These are phyloP conservation scores for Sandelia bainsii DNA, from an alignment of 2,797 vertebrate genomes.

Conservation along the genomic window DNA sequence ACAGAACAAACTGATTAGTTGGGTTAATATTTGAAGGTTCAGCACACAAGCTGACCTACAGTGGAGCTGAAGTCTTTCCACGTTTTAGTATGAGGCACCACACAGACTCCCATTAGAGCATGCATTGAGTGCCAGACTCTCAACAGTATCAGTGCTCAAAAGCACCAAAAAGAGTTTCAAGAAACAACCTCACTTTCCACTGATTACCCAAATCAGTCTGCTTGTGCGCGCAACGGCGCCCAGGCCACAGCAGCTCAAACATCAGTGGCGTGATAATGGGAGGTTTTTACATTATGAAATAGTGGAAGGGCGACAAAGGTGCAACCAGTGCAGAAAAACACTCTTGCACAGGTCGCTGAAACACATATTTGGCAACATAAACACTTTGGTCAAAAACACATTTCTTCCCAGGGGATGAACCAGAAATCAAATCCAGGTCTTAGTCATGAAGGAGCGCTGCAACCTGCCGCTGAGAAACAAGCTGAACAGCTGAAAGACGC, in stretches of 20 bases:
- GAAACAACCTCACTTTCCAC: not conserved
- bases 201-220: slow-evolving; percentile 15
- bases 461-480: slow-evolving; percentile 22
- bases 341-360: slow-evolving; percentile 47
- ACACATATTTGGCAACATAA: slow-evolving; percentile 81
- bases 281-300: slow-evolving; percentile 55
- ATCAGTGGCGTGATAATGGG: slow-evolving; percentile 51
- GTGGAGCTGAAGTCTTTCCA: slow-evolving; percentile 38
- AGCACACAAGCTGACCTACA: slow-evolving; percentile 73
- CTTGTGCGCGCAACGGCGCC: slow-evolving; percentile 5
- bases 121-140: not conserved
- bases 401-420: slow-evolving; percentile 45
- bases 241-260: slow-evolving; percentile 5
- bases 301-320: slow-evolving; percentile 40
- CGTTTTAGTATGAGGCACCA: slow-evolving; percentile 19
- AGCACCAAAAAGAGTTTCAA: not conserved
- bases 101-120: not conserved
- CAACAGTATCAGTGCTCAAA: not conserved
- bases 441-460: slow-evolving; percentile 19
- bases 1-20: slow-evolving; percentile 75
- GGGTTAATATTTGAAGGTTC: slow-evolving; percentile 87
- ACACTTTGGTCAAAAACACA: slow-evolving; percentile 63
- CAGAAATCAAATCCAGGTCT: slow-evolving; percentile 34
- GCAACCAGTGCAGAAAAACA: slow-evolving; percentile 70
- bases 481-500: slow-evolving; percentile 8